Base-by-base conservation (phyloP, 2,888 invertebrate genomes). In the Notodonta dromedarius region DNA sequence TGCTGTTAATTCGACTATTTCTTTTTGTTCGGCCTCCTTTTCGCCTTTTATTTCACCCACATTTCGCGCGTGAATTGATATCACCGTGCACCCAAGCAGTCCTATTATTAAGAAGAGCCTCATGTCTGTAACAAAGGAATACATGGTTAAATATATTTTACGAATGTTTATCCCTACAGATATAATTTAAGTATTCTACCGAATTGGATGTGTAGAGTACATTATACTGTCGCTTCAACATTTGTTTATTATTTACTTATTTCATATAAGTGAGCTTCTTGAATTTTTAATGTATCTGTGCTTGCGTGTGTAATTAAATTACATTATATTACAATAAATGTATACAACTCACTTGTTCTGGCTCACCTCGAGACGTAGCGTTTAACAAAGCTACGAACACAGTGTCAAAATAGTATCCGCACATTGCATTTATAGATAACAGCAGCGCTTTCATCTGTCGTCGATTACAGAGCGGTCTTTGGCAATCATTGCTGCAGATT, bases 371-470 rank as follows among this genome's bases (percentile, higher is more conserved):
- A 78, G 82, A 74, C 83, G 69, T 69, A 67, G 71, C 66, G 69
- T 65, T 64, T 72, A 71, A 78, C 77, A 81, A 81, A 77, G 84
- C 84, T 83, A 76, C 78, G 72, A 73, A 76, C 73, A 83, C 76
- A 87, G 86, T 93, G 92, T 84, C 84, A 85, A 83, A 87, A 88
- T 77, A 77, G 76, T 86, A 87, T 83, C 83, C 83, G 87, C 82
- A 77, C 83, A 80, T 86, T 80, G 86, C 87, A 89, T 93, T 93
- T 93, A 93, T 93, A 93, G 89, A 92, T 87, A 89, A 88, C 75
- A 83, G 77, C 75, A 83, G 77, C 83, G 83, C 89, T 92, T 90
- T 91, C 91, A 87, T 88, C 87, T 86, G 81, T 78, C 76, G 83
- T 78, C 86, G 88, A 87, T 93, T 93, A 87, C 93, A 87, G 86